Conservation (phyloP, 2,888 invertebrate species). For the Pheosia gnoma region DNA sequence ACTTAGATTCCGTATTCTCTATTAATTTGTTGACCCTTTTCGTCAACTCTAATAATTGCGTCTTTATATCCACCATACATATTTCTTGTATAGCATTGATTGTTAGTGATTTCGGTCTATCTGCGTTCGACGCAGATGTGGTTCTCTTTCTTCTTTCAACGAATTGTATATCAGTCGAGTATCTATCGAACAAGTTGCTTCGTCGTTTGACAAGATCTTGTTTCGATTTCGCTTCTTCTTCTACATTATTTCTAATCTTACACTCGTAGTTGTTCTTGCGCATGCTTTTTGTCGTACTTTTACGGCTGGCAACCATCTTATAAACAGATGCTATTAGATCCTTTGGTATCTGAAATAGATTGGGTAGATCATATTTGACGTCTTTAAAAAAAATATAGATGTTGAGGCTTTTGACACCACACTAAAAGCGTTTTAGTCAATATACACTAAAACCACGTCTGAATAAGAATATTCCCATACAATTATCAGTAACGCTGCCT, state of each 20-base stretch:
- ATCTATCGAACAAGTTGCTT: conserved; percentile 74
- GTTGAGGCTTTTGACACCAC: not conserved
- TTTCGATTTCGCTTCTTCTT: conserved; percentile 59
- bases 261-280: conserved; percentile 78
- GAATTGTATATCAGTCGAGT: conserved; percentile 71
- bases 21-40: conserved; percentile 71
- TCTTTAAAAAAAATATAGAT: not conserved
- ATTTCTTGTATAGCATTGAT: conserved; percentile 78
- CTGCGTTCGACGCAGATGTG: conserved; percentile 54
- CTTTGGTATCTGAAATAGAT: conserved; percentile 85
- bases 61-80: conserved; percentile 78
- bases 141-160: conserved; percentile 71
- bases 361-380: no score
- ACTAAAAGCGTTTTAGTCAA: no score
- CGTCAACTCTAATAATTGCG: conserved; percentile 66
- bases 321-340: conserved; percentile 90
- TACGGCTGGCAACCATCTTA: conserved; percentile 88
- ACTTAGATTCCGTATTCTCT: conserved; percentile 61
- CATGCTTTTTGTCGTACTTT: conserved; percentile 83
- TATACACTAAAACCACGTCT: no score
- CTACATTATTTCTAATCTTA: conserved; percentile 58
- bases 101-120: conserved; percentile 64
- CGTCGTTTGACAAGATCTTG: conserved; percentile 68
- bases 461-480: no score
- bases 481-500: no score